Conservation (phyloP, 2,113 vertebrate genomes). For the Heterochromis multidens region DNA sequence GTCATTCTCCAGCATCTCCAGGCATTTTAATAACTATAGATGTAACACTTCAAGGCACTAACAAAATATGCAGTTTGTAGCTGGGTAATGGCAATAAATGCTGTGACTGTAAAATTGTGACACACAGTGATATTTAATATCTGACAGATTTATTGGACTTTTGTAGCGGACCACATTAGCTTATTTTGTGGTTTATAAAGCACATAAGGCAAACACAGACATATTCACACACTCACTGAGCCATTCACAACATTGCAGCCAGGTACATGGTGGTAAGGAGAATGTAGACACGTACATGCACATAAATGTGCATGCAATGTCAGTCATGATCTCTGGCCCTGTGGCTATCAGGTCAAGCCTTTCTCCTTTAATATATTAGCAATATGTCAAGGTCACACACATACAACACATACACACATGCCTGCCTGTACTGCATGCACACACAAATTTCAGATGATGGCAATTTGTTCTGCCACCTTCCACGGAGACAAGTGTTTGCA, state of each 20-base stretch:
- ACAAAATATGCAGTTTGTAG: slow-evolving; percentile 38
- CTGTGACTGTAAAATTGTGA: slow-evolving; percentile 29
- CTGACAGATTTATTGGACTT: slow-evolving; percentile 18
- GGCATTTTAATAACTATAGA: slow-evolving; percentile 30
- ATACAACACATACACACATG: neutral
- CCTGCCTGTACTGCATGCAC: neutral
- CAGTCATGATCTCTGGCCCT: slow-evolving; percentile 43
- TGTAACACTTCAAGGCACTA: slow-evolving; percentile 19
- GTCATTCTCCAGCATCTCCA: neutral
- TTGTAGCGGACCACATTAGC: slow-evolving; percentile 12
- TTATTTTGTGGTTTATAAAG: slow-evolving; percentile 35
- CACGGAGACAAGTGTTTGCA: slow-evolving; percentile 53
- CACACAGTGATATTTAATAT: slow-evolving; percentile 21
- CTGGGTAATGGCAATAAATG: slow-evolving; percentile 34
- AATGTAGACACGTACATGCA: neutral
- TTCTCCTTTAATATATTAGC: slow-evolving; percentile 54
- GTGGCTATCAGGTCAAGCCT: slow-evolving; percentile 47
- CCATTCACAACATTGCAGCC: slow-evolving; percentile 1
- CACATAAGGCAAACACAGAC: neutral
- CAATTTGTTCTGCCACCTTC: slow-evolving; percentile 67
- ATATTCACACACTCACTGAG: neutral
- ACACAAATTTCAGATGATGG: slow-evolving; percentile 36
- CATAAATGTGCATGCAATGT: slow-evolving; percentile 31
- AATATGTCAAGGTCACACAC: slow-evolving; percentile 41
- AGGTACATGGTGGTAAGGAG: neutral